phyloP scores from a whole-genome alignment of 2,888 invertebrate species.

The Sarcophaga carnaria region DNA sequence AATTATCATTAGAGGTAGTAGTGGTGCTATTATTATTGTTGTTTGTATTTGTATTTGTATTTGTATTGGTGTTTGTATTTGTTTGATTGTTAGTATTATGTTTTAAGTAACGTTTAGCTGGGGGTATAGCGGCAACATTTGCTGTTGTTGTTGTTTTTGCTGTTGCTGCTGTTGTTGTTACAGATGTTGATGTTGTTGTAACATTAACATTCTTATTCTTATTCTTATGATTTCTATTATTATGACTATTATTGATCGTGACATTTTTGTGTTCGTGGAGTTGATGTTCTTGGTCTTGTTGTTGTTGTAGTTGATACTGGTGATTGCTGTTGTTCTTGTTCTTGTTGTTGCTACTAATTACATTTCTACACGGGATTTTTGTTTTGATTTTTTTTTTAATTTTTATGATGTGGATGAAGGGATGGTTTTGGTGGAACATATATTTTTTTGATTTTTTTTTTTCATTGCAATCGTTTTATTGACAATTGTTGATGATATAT shows the following conservation, averaged over 20 bases:
- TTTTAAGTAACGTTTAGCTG: slow-evolving; percentile 71
- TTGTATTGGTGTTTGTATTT: slow-evolving; percentile 64
- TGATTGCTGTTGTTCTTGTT: slow-evolving; percentile 61
- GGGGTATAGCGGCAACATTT: slow-evolving; percentile 65
- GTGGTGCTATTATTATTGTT: slow-evolving; percentile 59
- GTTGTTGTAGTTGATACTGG: slow-evolving; percentile 61
- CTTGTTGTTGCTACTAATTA: slow-evolving; percentile 78
- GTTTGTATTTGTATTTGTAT: slow-evolving; percentile 58
- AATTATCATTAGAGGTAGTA: slow-evolving; percentile 65
- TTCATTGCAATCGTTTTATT: slow-evolving; percentile 41
- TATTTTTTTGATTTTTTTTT: slow-evolving; percentile 40
- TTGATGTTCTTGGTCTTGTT: slow-evolving; percentile 64
- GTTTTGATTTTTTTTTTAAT: slow-evolving; percentile 63
- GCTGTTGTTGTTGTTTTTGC: slow-evolving; percentile 46
- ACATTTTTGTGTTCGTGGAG: slow-evolving; percentile 43
- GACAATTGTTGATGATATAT: slow-evolving; percentile 52
- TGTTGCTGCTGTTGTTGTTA: slow-evolving; percentile 52
- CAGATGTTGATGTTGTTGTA: slow-evolving; percentile 15
- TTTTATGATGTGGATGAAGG: slow-evolving; percentile 63
- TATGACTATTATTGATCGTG: slow-evolving; percentile 63
- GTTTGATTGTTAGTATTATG: slow-evolving; percentile 70
- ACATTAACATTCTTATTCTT: slow-evolving; percentile 53
- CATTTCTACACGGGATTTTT: slow-evolving; percentile 75
- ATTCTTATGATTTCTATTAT: slow-evolving; percentile 50
- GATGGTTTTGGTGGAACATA: slow-evolving; percentile 55